These are phyloP conservation scores for Anisognathus igniventris DNA, from an alignment of 2,797 vertebrate genomes.

Conservation along the genomic window DNA sequence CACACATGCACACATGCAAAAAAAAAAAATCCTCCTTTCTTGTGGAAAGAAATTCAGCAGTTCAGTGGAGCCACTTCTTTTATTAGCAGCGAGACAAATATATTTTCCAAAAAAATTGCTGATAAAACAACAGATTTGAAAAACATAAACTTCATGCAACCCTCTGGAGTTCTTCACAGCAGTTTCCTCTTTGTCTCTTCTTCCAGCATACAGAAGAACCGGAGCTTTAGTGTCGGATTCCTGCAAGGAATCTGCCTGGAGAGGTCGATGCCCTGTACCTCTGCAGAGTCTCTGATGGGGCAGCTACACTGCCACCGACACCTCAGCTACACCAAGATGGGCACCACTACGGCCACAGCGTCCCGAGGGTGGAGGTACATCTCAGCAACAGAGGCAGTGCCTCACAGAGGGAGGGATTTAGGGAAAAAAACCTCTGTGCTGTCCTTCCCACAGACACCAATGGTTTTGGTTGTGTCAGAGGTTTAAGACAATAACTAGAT, in stretches of 20 bases:
- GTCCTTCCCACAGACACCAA: neutral
- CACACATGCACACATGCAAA: neutral
- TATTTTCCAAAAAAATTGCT: neutral
- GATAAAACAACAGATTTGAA: neutral
- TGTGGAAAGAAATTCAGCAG: neutral
- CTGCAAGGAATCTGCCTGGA: neutral
- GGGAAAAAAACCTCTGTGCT: fast-evolving
- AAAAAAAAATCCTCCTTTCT: neutral
- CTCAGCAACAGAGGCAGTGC: neutral
- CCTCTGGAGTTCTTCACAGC: neutral
- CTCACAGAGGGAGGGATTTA: neutral
- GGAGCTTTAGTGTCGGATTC: neutral
- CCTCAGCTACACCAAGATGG: neutral
- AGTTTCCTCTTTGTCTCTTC: neutral
- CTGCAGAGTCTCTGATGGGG: no score
- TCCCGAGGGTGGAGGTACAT: fast-evolving
- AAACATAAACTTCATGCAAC: neutral
- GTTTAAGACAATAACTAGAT: neutral
- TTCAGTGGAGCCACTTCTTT: neutral
- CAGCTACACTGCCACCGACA: neutral
- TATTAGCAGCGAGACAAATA: conserved; percentile 4
- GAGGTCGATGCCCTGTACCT: neutral
- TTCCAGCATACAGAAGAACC: neutral
- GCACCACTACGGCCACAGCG: fast-evolving
- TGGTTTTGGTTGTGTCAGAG: neutral